These are phyloP conservation scores for Rhagonycha lutea DNA, from an alignment of 2,888 invertebrate species.

Conservation along the genomic window DNA sequence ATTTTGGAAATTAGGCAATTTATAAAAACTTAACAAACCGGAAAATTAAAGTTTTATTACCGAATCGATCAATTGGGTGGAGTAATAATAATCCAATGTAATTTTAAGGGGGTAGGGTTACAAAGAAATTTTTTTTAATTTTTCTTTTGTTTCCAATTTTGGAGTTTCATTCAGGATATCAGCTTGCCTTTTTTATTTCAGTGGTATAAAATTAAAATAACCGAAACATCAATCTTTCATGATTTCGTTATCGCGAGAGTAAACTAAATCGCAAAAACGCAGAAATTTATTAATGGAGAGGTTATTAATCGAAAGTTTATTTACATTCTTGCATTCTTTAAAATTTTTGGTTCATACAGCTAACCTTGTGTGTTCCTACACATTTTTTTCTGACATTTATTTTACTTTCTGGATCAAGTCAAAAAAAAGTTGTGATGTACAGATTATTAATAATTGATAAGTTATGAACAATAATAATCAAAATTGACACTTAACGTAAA, in stretches of 20 bases:
- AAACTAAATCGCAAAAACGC: background rate
- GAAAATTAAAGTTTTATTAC: background rate
- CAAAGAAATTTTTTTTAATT: background rate
- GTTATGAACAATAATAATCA: slow-evolving; percentile 1
- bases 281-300: background rate
- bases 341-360: background rate
- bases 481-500: slow-evolving; percentile 2
- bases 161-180: background rate
- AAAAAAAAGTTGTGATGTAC: background rate
- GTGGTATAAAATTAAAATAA: background rate
- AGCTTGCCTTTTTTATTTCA: background rate
- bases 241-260: background rate
- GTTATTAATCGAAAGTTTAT: background rate
- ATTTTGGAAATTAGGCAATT: background rate
- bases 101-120: background rate
- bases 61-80: background rate
- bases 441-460: background rate
- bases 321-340: background rate
- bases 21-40: background rate
- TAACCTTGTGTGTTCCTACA: background rate
- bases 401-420: background rate
- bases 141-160: background rate
- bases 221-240: background rate
- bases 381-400: background rate
- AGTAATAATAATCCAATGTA: background rate